Conservation (phyloP, 2,113 vertebrate genomes). For the Gracilinanus agilis region DNA sequence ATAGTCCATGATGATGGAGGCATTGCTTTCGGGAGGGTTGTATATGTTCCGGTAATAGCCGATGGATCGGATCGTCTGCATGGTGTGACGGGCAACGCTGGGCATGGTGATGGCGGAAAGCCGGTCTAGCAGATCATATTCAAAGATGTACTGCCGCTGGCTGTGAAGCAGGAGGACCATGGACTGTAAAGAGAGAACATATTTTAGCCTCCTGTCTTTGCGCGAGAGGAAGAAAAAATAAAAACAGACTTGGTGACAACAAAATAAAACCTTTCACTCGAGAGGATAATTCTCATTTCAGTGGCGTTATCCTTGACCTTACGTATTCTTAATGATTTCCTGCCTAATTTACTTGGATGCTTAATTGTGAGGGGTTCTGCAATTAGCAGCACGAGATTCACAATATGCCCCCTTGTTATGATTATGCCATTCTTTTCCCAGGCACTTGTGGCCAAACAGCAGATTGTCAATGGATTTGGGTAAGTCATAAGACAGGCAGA, state of each 20-base stretch:
- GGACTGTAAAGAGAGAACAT: constrained; percentile 88
- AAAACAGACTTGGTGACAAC: constrained; percentile 70
- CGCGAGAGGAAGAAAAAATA: constrained; percentile 45
- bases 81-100: constrained; percentile 96
- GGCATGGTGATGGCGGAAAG: constrained; percentile 98
- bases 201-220: constrained; percentile 76
- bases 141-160: constrained; percentile 98
- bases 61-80: constrained; percentile 98
- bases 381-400: constrained; percentile 86
- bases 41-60: constrained; percentile 99
- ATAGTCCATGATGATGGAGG: constrained; percentile 97
- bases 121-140: constrained; percentile 94
- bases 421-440: constrained; percentile 82
- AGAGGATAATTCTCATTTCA: constrained; percentile 84
- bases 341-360: constrained; percentile 86
- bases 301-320: constrained; percentile 88
- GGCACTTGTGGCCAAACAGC: constrained; percentile 84
- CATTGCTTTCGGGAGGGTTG: constrained; percentile 98
- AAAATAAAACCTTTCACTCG: constrained; percentile 80
- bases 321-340: constrained; percentile 85
- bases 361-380: constrained; percentile 85
- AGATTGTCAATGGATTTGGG: constrained; percentile 86
- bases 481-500: constrained; percentile 80
- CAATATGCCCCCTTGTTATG: constrained; percentile 84
- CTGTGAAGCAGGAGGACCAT: constrained; percentile 98